A percentile compares a stretch with the other conserved stretches of the same genome.
These are phyloP conservation scores for Watsonalla cultraria DNA, from an alignment of 2,888 invertebrate species.

Conservation along the genomic window DNA sequence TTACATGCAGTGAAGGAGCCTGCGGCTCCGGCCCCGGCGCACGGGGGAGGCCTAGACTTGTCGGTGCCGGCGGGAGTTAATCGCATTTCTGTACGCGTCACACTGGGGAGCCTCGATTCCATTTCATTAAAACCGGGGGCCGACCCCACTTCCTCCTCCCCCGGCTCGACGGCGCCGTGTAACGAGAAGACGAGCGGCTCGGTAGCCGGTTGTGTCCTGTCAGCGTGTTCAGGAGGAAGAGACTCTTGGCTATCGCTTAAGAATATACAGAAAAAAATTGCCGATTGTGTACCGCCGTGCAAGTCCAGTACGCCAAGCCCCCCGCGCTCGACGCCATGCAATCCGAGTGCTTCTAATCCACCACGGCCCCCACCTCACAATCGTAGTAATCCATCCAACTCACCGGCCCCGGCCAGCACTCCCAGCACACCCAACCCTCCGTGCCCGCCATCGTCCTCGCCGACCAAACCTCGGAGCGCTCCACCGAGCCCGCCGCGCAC, in stretches of 20 bases:
- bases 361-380: too few relatives aligned
- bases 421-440: too few relatives aligned
- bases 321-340: too few relatives aligned
- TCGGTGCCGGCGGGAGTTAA: conserved; percentile 24
- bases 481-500: too few relatives aligned
- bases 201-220: background rate
- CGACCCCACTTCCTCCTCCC: background rate
- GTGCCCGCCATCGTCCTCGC: too few relatives aligned
- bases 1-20: background rate
- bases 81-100: conserved; percentile 21
- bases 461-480: too few relatives aligned
- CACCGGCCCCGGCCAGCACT: background rate
- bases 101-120: conserved; percentile 7
- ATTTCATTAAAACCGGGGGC: background rate
- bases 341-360: too few relatives aligned
- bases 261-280: conserved; percentile 21
- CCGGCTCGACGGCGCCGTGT: background rate
- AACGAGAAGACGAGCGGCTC: too few relatives aligned
- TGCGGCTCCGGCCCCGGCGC: background rate
- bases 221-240: background rate
- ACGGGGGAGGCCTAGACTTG: conserved; percentile 17
- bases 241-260: conserved; percentile 27
- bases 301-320: too few relatives aligned
- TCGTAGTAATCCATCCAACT: too few relatives aligned
- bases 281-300: conserved; percentile 5